phyloP scores from a whole-genome alignment of 2,797 vertebrate genomes.

The Poeciliopsis paucimaculata region DNA sequence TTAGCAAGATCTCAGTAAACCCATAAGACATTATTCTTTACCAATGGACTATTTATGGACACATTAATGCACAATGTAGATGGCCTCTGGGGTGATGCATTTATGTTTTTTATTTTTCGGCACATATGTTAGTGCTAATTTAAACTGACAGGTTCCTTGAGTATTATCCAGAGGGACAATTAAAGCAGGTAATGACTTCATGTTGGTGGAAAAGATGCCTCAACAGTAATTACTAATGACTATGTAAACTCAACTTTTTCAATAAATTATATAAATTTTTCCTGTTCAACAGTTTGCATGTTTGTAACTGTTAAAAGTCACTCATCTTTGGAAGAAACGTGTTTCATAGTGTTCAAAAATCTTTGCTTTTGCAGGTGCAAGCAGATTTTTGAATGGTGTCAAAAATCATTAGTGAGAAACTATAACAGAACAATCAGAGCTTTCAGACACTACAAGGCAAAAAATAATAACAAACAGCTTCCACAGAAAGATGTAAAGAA shows the following conservation, averaged over 20 bases:
- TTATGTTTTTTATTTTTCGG: slow-evolving; percentile 37
- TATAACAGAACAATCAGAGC: not conserved
- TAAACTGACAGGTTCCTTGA: slow-evolving; percentile 58
- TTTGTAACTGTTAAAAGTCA: slow-evolving; percentile 36
- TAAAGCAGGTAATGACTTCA: slow-evolving; percentile 33
- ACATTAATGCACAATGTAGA: slow-evolving; percentile 41
- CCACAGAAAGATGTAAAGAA: slow-evolving; percentile 38
- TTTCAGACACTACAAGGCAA: not conserved
- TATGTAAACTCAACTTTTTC: slow-evolving; percentile 57
- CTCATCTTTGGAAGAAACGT: slow-evolving; percentile 34
- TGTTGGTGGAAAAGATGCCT: slow-evolving; percentile 40
- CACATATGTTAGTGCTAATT: slow-evolving; percentile 46
- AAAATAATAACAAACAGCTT: not conserved
- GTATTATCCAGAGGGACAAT: slow-evolving; percentile 55
- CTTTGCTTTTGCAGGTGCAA: slow-evolving; percentile 6
- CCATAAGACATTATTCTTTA: slow-evolving; percentile 43
- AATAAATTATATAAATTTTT: slow-evolving; percentile 57
- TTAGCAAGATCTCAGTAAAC: slow-evolving; percentile 42
- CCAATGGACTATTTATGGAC: slow-evolving; percentile 41
- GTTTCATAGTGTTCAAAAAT: slow-evolving; percentile 20
- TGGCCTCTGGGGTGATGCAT: slow-evolving; percentile 23
- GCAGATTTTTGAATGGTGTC: slow-evolving; percentile 12
- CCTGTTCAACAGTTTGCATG: slow-evolving; percentile 34
- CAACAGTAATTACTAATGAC: slow-evolving; percentile 67
- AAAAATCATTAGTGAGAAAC: not conserved